Conservation (phyloP, 2,113 vertebrate species). For the Gopherus evgoodei region DNA sequence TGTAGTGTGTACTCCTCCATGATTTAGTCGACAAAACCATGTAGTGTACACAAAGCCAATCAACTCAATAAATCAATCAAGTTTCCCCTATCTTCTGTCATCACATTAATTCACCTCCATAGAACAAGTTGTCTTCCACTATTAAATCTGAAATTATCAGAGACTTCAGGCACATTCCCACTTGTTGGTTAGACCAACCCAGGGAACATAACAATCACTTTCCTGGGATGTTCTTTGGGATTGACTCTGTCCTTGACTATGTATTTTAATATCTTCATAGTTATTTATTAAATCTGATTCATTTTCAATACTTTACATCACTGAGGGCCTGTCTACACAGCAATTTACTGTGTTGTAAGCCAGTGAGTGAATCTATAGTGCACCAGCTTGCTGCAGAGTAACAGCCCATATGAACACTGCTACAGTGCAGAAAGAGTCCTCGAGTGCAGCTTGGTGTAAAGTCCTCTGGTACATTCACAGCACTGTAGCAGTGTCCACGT, state of each 20-base stretch:
- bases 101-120: background rate
- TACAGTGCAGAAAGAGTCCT: too few species aligned
- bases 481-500: background rate
- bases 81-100: background rate
- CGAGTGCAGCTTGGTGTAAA: too few species aligned
- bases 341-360: too few species aligned
- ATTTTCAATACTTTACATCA: background rate
- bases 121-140: background rate
- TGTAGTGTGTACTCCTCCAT: too few species aligned
- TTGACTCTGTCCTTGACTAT: background rate
- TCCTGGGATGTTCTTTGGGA: background rate
- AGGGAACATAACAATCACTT: background rate
- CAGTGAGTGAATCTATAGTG: too few species aligned
- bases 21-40: too few species aligned
- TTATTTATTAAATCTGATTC: background rate
- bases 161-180: background rate
- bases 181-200: background rate
- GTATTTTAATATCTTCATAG: background rate
- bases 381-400: too few species aligned
- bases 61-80: conserved; percentile 13
- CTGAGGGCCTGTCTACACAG: too few species aligned
- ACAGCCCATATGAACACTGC: too few species aligned
- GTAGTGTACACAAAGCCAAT: background rate
- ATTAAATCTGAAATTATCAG: background rate
- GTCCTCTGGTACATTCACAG: too few species aligned